Conservation (phyloP, 2,797 vertebrate genomes). For the Chiloscyllium punctatum region DNA sequence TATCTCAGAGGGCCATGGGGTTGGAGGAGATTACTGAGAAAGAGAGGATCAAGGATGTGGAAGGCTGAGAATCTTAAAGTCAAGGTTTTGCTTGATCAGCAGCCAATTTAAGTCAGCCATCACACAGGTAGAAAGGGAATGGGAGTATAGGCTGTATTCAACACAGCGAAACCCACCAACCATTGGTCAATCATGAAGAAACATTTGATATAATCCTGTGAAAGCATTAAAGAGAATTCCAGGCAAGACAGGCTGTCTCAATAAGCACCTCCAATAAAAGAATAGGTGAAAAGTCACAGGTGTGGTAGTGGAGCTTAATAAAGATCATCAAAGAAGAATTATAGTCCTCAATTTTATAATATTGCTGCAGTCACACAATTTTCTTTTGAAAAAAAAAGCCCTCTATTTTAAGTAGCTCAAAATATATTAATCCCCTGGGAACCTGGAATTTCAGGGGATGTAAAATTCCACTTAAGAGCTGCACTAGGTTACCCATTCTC, state of each 20-base stretch:
- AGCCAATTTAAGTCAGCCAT: neutral
- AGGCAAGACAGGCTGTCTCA: neutral
- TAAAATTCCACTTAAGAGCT: slow-evolving; percentile 29
- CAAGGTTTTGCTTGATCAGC: neutral
- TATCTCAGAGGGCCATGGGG: neutral
- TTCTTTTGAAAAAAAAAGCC: neutral
- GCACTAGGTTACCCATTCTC: slow-evolving; percentile 2
- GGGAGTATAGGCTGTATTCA: neutral
- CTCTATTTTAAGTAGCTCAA: slow-evolving; percentile 1
- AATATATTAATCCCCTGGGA: slow-evolving; percentile 26
- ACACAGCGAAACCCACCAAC: neutral
- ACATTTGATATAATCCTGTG: neutral
- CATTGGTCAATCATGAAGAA: neutral
- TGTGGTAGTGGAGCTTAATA: too few species aligned
- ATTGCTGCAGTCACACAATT: neutral
- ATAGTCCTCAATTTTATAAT: neutral
- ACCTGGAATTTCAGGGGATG: neutral
- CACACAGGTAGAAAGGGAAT: neutral
- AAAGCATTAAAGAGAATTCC: neutral
- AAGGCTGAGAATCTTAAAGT: neutral
- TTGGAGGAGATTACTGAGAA: too few species aligned
- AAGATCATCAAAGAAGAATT: neutral
- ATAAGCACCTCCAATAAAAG: neutral
- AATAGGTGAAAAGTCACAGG: neutral
- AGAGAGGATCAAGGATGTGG: neutral